phyloP scores from a whole-genome alignment of 1,140 invertebrate species.

The Drosophila quadrilineata region DNA sequence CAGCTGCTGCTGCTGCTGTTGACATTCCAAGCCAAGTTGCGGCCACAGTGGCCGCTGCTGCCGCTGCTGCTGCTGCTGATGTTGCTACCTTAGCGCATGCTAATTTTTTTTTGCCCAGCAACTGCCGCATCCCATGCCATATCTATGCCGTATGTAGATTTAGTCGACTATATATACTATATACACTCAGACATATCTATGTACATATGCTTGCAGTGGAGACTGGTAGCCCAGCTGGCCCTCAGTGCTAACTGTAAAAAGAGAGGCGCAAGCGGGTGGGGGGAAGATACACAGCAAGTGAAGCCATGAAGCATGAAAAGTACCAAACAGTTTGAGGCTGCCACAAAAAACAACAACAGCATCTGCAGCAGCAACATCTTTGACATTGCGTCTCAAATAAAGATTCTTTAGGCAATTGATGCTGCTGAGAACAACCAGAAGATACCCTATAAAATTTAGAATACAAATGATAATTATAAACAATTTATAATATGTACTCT shows the following conservation, averaged over 20 bases:
- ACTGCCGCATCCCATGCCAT: too few relatives aligned
- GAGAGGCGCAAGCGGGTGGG: too few relatives aligned
- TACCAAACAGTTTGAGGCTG: conserved; percentile 9
- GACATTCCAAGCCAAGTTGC: conserved; percentile 61
- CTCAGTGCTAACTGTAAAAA: conserved; percentile 67
- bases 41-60: conserved; percentile 16
- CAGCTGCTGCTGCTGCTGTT: conserved; percentile 61
- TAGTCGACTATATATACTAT: neutral
- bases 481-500: too few relatives aligned
- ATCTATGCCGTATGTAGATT: conserved; percentile 9
- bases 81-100: conserved; percentile 56
- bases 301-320: conserved; percentile 70
- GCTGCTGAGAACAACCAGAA: too few relatives aligned
- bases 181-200: neutral
- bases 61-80: conserved; percentile 19
- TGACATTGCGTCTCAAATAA: too few relatives aligned
- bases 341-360: conserved; percentile 24
- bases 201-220: conserved; percentile 1
- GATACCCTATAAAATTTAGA: too few relatives aligned
- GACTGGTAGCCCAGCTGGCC: too few relatives aligned
- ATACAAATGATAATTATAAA: too few relatives aligned
- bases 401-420: too few relatives aligned
- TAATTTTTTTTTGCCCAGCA: conserved; percentile 55
- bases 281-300: conserved; percentile 51
- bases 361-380: conserved; percentile 7